These are phyloP conservation scores for Triplophysa siluroides DNA, from an alignment of 2,113 vertebrate genomes.

Conservation along the genomic window DNA sequence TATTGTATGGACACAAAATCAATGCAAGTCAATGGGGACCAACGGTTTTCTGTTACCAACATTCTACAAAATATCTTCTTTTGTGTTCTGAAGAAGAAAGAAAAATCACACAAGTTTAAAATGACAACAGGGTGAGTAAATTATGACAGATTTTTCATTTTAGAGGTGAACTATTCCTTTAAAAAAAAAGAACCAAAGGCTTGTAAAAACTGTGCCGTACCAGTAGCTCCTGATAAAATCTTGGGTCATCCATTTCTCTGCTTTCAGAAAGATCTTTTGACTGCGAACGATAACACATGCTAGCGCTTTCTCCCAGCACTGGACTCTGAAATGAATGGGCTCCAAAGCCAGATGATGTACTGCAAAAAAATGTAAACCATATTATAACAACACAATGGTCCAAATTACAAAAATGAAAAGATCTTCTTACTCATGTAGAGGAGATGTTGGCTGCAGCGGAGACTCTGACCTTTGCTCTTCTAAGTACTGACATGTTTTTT, in stretches of 20 bases:
- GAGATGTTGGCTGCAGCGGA: conserved; percentile 31
- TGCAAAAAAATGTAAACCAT: background rate
- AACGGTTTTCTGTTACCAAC: too few relatives aligned
- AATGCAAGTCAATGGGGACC: too few relatives aligned
- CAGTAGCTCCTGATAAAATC: conserved; percentile 81
- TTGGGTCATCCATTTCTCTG: conserved; percentile 64
- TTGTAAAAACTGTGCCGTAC: conserved; percentile 64
- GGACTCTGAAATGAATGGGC: conserved; percentile 61
- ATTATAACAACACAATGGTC: too few relatives aligned
- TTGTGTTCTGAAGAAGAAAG: too few relatives aligned
- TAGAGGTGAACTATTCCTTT: too few relatives aligned
- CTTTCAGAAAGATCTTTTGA: conserved; percentile 60
- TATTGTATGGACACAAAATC: too few relatives aligned
- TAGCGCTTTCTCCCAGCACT: conserved; percentile 69
- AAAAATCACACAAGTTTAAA: too few relatives aligned
- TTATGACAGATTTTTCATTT: too few relatives aligned
- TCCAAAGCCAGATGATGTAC: conserved; percentile 33
- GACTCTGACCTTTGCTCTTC: conserved; percentile 53
- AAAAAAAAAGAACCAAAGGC: too few relatives aligned
- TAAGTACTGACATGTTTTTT: conserved; percentile 74
- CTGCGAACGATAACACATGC: conserved; percentile 65
- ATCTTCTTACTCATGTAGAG: conserved; percentile 27
- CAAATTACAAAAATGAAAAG: too few relatives aligned
- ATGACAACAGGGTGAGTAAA: too few relatives aligned
- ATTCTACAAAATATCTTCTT: too few relatives aligned